phyloP scores from a whole-genome alignment of 2,113 vertebrate genomes.

The Sander lucioperca region DNA sequence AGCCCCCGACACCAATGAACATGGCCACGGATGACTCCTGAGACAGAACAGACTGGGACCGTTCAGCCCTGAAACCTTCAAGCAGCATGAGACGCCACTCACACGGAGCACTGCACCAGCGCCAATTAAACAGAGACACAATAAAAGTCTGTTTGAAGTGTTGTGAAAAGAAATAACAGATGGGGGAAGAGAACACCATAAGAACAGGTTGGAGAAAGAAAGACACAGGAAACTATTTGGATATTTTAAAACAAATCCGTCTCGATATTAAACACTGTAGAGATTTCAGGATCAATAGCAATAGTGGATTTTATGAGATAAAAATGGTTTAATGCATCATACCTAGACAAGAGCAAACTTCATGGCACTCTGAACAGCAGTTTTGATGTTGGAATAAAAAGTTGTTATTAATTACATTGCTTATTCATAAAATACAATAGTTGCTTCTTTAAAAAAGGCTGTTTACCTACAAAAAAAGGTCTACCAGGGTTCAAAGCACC shows the following conservation, averaged over 20 bases:
- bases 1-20: background rate
- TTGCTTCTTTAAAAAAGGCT: too few species aligned
- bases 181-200: background rate
- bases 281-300: background rate
- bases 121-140: slow-evolving; percentile 37
- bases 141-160: slow-evolving; percentile 32
- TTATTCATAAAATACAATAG: background rate
- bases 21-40: background rate
- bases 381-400: background rate
- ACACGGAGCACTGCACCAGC: slow-evolving; percentile 16
- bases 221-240: background rate
- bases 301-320: background rate
- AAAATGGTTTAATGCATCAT: background rate
- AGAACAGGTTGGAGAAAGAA: background rate
- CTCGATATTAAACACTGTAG: background rate
- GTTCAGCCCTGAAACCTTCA: slow-evolving; percentile 24
- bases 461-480: too few species aligned
- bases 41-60: background rate
- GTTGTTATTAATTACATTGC: background rate
- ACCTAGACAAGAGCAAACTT: background rate
- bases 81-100: slow-evolving; percentile 29
- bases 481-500: background rate
- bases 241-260: background rate
- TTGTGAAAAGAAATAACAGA: slow-evolving; percentile 11
- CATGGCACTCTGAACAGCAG: background rate